Evolutionary conservation across 2,888 invertebrate genomes (phyloP).

Genomic region (Arrhopalites spinosus): DNA sequence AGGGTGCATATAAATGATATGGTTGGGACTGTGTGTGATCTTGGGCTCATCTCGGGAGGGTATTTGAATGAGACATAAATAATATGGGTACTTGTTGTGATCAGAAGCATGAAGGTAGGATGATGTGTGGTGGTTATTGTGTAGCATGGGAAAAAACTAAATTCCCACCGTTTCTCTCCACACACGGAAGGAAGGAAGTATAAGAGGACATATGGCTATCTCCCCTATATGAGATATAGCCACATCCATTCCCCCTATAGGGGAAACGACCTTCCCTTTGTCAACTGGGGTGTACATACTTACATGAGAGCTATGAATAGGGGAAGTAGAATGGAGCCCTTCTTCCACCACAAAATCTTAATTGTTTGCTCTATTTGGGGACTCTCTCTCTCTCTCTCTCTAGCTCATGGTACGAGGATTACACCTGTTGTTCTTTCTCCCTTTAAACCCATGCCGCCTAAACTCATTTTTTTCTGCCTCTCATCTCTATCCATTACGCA

Average conservation of each 20-base stretch:
- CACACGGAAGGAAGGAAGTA: constrained; percentile 28
- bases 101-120: background rate
- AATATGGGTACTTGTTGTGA: background rate
- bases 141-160: constrained; percentile 28
- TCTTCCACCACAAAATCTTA: constrained; percentile 13
- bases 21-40: too few species aligned
- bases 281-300: background rate
- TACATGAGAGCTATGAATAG: background rate
- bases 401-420: constrained; percentile 5
- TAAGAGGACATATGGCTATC: background rate
- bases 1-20: too few species aligned
- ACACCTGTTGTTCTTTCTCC: constrained; percentile 22
- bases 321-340: background rate
- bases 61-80: background rate
- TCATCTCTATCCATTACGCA: background rate
- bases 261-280: background rate
- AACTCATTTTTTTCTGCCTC: background rate
- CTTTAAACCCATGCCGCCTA: background rate
- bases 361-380: background rate
- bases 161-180: constrained; percentile 16
- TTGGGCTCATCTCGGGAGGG: too few species aligned
- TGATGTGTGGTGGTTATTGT: constrained; percentile 35
- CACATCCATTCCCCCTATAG: background rate
- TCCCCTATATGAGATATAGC: background rate
- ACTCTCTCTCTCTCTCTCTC: background rate